Base-by-base conservation (phyloP, 2,888 invertebrate species). In the Campopleginae sp. region DNA sequence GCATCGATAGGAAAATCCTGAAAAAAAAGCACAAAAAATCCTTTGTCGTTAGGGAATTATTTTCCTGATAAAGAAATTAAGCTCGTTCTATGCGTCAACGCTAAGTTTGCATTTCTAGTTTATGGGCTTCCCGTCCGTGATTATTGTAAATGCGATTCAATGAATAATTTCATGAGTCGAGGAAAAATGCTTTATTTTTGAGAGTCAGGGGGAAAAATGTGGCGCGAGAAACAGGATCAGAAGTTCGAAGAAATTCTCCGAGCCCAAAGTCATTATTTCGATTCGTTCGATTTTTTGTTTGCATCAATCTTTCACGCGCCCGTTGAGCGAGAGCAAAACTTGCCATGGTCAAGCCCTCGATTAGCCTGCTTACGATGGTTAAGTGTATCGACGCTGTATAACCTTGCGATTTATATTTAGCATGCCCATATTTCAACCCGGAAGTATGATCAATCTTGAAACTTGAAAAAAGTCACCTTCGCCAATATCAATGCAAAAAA, bases 361-460 rank as follows among this genome's bases (percentile, higher is more conserved):
- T 58, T 42, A 42, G 38, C 27, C 31, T n/a, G n/a, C n/a, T 17
- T 7, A 42, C 23, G 72, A 72, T 58, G 42, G 42, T 72, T 27
- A 58, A 72, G 44, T 51, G 31, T 71, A 19, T 72, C 42, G 38
- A 58, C 12, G 72, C 5, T 54, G 7, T 17, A 48, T 58, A 42
- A 31, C 72, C 72, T 72, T 72, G 72, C n/a, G 54, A 54, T 58
- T 27, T 58, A 23, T 54, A 72, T 38, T 42, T 42, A 58, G 38
- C 19, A 17, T 48, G 10, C 23, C 19, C 17, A 38, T 63, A 19
- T 31, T 33, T 44, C n/a, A n/a, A 75, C 31, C 31, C 63, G 75
- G 75, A 75, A 75, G 14, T 19, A 38, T 4, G n/a, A 14, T 46
- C 46, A 46, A 27, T 54, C 75, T 31, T 75, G 63, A 75, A 75